Evolutionary conservation across 2,113 vertebrate genomes (phyloP), one percentile per base, ranked within the genome.

Genomic region (Sisor rabdophorus): DNA sequence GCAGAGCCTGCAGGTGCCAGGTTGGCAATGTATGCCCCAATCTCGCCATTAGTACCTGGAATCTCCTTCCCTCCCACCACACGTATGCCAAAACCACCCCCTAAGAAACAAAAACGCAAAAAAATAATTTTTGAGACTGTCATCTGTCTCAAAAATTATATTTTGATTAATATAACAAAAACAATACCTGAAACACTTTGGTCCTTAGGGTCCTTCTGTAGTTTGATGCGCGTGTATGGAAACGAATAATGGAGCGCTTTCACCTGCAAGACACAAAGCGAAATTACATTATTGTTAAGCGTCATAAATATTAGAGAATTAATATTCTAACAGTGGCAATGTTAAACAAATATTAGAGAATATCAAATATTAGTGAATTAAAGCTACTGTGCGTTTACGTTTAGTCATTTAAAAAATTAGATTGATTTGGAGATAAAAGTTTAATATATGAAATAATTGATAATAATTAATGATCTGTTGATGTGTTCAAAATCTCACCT

Each of bases 21-120:
- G 85, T 94, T 96, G 81, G 96, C 95, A 81, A 99, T 92, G 77
- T 98, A 99, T 58, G 97, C 96, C 89, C 97, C 97, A 74, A 93
- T 97, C 89, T 99, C 95, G 81, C 95, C 93, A 40, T 86, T 85
- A 80, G 91, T 90, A 78, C 95, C 95, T 17, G 96, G 95, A 82
- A 99, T 96, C 88, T 96, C 95, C 86, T 99, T 99, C 22, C 97
- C 97, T 74, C 97, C 97, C 44, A 99, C 94, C 76, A 99, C 90
- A 83, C 93, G 90, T 75, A 99, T 95, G 70, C 97, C 97, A 79
- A 99, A 91, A 75, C 97, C 97, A 54, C 95, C 96, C 30, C 97
- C 97, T 99, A 82, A 60, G 63, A 70, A 26, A 15, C 20, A 73
- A 8, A 24, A 4, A 40, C 4, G 30, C 61, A 50, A 28, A n/a